Conservation (phyloP, 2,113 vertebrate genomes). For the Conger conger region DNA sequence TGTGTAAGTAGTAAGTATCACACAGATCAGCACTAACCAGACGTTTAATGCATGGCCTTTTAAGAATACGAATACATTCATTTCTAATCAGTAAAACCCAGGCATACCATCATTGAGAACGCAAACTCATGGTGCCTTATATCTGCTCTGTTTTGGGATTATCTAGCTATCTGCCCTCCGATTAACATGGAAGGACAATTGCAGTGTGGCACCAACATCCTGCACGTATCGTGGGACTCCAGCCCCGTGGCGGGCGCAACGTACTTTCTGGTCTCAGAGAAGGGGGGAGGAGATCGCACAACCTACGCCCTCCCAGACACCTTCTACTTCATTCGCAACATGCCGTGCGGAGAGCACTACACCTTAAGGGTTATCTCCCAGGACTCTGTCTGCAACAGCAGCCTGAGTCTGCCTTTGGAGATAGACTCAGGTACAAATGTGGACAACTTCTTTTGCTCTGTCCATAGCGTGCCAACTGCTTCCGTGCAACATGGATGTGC, state of each 20-base stretch:
- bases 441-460: neutral
- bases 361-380: constrained; percentile 40
- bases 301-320: constrained; percentile 42
- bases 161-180: constrained; percentile 67
- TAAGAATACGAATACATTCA: neutral
- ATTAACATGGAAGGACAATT: constrained; percentile 42
- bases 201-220: constrained; percentile 56
- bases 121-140: neutral
- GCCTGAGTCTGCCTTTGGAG: constrained; percentile 38
- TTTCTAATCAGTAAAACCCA: neutral
- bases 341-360: constrained; percentile 56
- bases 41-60: neutral
- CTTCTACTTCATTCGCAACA: constrained; percentile 40
- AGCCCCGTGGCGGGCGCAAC: constrained; percentile 40
- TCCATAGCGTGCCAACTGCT: neutral
- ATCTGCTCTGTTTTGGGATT: neutral
- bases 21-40: neutral
- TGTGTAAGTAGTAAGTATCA: neutral
- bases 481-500: neutral
- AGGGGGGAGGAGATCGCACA: constrained; percentile 14
- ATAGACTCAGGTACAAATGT: constrained; percentile 58
- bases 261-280: constrained; percentile 52
- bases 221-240: constrained; percentile 62
- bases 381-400: constrained; percentile 60
- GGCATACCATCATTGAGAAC: neutral